phyloP scores from a whole-genome alignment of 2,888 invertebrate species.

The Lathronympha strigana region DNA sequence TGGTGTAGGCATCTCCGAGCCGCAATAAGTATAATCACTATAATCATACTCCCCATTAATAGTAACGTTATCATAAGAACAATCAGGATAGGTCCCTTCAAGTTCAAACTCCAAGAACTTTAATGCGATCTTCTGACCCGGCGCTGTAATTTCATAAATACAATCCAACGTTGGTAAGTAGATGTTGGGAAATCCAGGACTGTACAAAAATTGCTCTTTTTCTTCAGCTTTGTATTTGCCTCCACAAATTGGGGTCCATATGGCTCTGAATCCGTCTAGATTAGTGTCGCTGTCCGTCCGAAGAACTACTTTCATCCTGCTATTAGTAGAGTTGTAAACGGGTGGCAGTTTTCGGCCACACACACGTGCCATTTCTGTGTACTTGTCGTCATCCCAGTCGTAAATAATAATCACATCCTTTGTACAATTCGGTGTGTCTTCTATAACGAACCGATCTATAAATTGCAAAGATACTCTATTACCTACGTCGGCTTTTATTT shows the following conservation, averaged over 20 bases:
- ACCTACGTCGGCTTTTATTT: conserved; percentile 86
- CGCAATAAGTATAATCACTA: conserved; percentile 56
- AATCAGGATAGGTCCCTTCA: conserved; percentile 68
- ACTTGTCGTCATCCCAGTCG: conserved; percentile 82
- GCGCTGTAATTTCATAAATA: conserved; percentile 85
- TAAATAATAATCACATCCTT: conserved; percentile 90
- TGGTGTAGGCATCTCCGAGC: conserved; percentile 66
- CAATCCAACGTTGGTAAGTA: conserved; percentile 87
- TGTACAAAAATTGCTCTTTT: conserved; percentile 82
- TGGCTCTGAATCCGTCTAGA: conserved; percentile 89
- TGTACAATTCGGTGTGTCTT: conserved; percentile 87
- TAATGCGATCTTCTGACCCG: conserved; percentile 73
- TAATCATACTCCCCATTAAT: conserved; percentile 55
- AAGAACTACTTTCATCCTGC: conserved; percentile 88
- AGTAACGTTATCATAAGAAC: conserved; percentile 83
- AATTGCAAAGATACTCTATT: conserved; percentile 88
- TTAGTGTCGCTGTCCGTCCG: conserved; percentile 86
- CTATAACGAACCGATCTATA: conserved; percentile 89
- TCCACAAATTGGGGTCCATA: conserved; percentile 89
- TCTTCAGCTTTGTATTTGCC: conserved; percentile 84
- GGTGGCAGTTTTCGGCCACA: conserved; percentile 88
- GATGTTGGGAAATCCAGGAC: conserved; percentile 88
- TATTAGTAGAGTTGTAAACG: conserved; percentile 85
- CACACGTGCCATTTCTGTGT: conserved; percentile 81
- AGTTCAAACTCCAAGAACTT: conserved; percentile 85